Conservation (phyloP, 2,888 invertebrate genomes). For the Bursaphelenchus okinawaensis region DNA sequence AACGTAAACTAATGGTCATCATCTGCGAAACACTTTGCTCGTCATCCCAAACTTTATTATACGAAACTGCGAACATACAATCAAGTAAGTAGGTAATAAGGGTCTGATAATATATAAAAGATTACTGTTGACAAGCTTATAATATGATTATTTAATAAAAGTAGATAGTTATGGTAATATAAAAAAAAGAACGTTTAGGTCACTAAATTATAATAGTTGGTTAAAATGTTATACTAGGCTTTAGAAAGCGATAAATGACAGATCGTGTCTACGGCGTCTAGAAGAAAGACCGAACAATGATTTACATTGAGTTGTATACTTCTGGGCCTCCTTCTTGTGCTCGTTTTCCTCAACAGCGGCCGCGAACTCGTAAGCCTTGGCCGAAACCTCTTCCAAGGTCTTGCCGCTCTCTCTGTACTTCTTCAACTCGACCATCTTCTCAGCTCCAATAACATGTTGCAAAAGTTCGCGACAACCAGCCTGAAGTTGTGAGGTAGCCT, state of each 20-base stretch:
- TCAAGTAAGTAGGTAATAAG: too few relatives aligned
- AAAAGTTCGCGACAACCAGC: slow-evolving; percentile 33
- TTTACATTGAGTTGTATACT: slow-evolving; percentile 28
- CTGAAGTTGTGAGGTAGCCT: slow-evolving; percentile 36
- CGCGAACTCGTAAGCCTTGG: slow-evolving; percentile 29
- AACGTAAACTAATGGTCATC: too few relatives aligned
- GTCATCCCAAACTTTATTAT: too few relatives aligned
- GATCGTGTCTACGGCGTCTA: slow-evolving; percentile 28
- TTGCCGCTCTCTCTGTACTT: slow-evolving; percentile 29
- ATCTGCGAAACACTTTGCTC: too few relatives aligned
- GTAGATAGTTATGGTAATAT: too few relatives aligned
- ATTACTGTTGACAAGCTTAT: too few relatives aligned
- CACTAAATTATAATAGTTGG: too few relatives aligned
- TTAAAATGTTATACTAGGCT: background rate
- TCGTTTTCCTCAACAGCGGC: slow-evolving; percentile 30
- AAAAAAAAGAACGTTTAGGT: too few relatives aligned
- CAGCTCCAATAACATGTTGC: slow-evolving; percentile 17
- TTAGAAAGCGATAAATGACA: background rate
- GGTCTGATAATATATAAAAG: too few relatives aligned
- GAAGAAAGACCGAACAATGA: slow-evolving; percentile 23
- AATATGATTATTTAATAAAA: too few relatives aligned
- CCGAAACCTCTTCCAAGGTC: slow-evolving; percentile 18
- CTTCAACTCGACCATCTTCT: slow-evolving; percentile 21
- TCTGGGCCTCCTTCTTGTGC: slow-evolving; percentile 33
- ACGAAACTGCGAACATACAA: too few relatives aligned